Evolutionary conservation across 2,888 invertebrate genomes (phyloP).

Genomic region (Spisula subtruncata): DNA sequence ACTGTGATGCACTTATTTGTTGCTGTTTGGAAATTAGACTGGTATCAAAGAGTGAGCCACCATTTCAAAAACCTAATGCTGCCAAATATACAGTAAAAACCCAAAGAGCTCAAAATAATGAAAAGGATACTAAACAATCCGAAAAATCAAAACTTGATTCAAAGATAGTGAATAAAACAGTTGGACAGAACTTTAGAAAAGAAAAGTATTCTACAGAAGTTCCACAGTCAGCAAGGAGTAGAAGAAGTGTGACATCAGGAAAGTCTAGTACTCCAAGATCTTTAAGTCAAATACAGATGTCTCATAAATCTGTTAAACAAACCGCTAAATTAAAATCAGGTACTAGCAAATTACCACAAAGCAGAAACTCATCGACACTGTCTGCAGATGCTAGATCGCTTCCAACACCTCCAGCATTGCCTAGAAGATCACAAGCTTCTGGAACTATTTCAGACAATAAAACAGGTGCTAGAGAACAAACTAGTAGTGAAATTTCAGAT

Average conservation of each 20-base stretch:
- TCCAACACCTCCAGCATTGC: conserved; percentile 19
- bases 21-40: conserved; percentile 70
- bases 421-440: not conserved
- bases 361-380: not conserved
- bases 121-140: not conserved
- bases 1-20: conserved; percentile 62
- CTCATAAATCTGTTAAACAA: not conserved
- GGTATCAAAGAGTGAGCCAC: conserved; percentile 45
- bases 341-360: not conserved
- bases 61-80: not conserved
- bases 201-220: not conserved
- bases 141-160: conserved; percentile 5
- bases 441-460: not conserved
- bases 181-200: too few species aligned
- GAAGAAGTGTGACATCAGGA: not conserved
- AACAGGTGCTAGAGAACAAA: conserved; percentile 27
- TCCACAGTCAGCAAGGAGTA: not conserved
- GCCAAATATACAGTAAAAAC: conserved; percentile 32
- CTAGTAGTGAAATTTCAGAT: too few species aligned
- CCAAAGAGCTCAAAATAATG: conserved; percentile 8
- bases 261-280: conserved; percentile 49
- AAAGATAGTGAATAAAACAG: conserved; percentile 1
- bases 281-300: conserved; percentile 44
- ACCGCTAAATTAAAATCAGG: conserved; percentile 31
- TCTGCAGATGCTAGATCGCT: conserved; percentile 24